phyloP scores from a whole-genome alignment of 2,797 vertebrate species.

The Chiroxiphia lanceolata region DNA sequence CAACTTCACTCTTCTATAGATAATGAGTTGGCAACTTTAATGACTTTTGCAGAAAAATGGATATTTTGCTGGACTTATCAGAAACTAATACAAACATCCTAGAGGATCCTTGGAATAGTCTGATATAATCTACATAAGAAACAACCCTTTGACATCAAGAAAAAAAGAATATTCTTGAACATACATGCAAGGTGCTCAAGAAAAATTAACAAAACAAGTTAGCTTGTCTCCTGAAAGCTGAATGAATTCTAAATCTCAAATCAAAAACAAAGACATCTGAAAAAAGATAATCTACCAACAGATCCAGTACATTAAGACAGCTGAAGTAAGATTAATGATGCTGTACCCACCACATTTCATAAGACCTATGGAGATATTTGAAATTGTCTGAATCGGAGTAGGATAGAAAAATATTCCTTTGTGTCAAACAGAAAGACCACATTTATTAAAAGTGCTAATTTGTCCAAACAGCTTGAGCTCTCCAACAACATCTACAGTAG shows the following conservation, averaged over 20 bases:
- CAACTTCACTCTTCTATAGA: background rate
- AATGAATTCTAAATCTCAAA: background rate
- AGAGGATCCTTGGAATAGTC: background rate
- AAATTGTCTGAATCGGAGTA: background rate
- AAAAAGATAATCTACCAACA: background rate
- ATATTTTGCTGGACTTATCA: background rate
- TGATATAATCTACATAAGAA: background rate
- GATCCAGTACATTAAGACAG: background rate
- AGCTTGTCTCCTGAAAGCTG: background rate
- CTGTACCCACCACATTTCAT: background rate
- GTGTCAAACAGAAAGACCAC: background rate
- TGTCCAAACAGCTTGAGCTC: background rate
- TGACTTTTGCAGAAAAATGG: background rate
- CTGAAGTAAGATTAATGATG: background rate
- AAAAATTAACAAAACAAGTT: background rate
- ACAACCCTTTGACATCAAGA: background rate
- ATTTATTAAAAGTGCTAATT: background rate
- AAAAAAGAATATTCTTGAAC: background rate
- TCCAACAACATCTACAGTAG: background rate
- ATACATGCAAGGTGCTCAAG: background rate
- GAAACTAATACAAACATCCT: background rate
- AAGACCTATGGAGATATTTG: background rate
- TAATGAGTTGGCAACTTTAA: background rate
- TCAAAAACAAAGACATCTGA: background rate
- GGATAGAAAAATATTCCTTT: background rate